A percentile compares a stretch with the other conserved stretches of the same genome.
phyloP scores from a whole-genome alignment of 2,888 invertebrate genomes.

The Ophion slaviceki region DNA sequence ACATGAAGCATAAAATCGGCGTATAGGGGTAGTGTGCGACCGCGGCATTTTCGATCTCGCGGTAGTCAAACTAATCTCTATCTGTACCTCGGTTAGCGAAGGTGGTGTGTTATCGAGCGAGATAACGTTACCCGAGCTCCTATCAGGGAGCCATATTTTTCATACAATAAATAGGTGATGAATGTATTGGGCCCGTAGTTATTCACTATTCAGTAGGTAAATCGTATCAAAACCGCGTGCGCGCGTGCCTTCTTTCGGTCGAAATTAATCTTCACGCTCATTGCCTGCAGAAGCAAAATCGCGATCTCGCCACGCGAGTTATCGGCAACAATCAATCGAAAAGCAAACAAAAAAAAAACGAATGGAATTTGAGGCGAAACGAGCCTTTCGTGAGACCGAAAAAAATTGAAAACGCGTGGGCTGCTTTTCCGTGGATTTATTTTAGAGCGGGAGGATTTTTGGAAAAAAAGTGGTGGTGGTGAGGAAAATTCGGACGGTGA shows the following conservation, averaged over 20 bases:
- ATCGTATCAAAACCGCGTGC: constrained; percentile 68
- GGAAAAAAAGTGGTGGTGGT: background rate
- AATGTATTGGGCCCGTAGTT: constrained; percentile 78
- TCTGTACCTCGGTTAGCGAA: constrained; percentile 76
- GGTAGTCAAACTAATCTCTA: constrained; percentile 81
- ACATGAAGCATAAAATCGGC: background rate
- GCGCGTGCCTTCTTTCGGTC: background rate
- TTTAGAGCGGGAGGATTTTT: background rate
- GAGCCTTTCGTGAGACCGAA: background rate
- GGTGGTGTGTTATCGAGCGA: constrained; percentile 78
- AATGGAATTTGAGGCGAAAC: constrained; percentile 27
- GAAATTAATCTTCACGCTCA: background rate
- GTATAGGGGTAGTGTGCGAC: constrained; percentile 21
- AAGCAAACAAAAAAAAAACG: constrained; percentile 11
- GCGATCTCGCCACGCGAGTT: background rate
- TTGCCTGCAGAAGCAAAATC: background rate
- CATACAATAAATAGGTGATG: constrained; percentile 83
- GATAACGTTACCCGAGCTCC: constrained; percentile 82
- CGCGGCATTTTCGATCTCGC: constrained; percentile 47
- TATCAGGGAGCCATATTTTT: constrained; percentile 82
- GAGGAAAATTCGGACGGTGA: constrained; percentile 43
- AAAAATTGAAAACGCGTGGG: background rate
- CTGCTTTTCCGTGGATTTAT: background rate
- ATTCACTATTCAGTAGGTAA: constrained; percentile 72
- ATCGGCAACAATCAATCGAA: background rate